phyloP scores from a whole-genome alignment of 1,140 invertebrate species.

The Drosophila seguyi region DNA sequence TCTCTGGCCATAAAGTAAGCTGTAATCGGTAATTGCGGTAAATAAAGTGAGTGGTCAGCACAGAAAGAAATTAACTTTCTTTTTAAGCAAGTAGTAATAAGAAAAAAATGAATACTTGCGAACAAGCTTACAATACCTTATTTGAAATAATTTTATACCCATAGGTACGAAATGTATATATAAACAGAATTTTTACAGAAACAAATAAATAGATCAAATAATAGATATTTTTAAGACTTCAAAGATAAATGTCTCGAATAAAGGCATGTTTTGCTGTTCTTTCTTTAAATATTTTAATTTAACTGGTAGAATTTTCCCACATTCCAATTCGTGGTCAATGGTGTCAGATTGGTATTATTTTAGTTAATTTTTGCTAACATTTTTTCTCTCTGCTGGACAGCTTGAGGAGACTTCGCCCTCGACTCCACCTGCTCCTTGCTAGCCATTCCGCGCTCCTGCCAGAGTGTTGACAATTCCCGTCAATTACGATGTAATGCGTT shows the following conservation, averaged over 20 bases:
- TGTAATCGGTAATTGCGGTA: conserved; percentile 72
- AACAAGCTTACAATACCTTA: background rate
- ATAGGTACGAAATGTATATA: too few relatives aligned
- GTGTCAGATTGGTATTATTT: background rate
- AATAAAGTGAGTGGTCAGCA: conserved; percentile 54
- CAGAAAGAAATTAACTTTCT: background rate
- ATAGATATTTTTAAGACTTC: too few relatives aligned
- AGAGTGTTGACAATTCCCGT: conserved; percentile 80
- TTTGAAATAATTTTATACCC: too few relatives aligned
- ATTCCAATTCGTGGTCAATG: background rate
- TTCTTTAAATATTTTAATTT: background rate
- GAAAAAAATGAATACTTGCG: background rate
- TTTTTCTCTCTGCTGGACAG: background rate
- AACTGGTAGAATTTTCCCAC: background rate
- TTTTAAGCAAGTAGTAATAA: background rate
- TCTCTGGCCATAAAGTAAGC: conserved; percentile 50
- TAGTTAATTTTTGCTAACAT: background rate
- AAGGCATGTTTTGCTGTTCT: background rate
- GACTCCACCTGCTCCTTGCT: conserved; percentile 4
- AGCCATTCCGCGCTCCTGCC: conserved; percentile 14
- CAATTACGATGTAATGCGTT: conserved; percentile 83
- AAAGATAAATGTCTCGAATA: background rate
- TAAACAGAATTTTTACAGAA: too few relatives aligned
- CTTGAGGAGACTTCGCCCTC: background rate
- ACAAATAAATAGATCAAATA: too few relatives aligned